Evolutionary conservation across 2,113 vertebrate species (phyloP), one percentile per base, ranked within the genome.

Genomic region (Ameiurus melas): DNA sequence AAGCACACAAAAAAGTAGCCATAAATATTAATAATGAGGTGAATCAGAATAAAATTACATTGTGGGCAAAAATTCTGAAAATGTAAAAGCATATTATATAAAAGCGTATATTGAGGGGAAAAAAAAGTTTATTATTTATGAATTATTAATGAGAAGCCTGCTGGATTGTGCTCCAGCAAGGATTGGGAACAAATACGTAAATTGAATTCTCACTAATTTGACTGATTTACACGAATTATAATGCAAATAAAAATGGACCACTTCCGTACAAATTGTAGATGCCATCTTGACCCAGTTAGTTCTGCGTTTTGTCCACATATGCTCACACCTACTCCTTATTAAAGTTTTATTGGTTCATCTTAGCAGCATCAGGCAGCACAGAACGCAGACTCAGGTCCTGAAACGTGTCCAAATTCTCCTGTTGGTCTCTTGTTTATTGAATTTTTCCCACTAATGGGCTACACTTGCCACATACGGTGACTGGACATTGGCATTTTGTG

Each of bases 381-480:
- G 55, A 79, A 57, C 39, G 81, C 81, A 68, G 62, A 85, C 53
- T 85, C 87, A 58, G 87, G 83, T 47, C 27, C 55, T 87, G 89
- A 87, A 73, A 33, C 13, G 36, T 55, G n/a, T 83, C 89, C 86
- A 87, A 25, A 20, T 43, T 30, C 53, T 55, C 64, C 43, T 64
- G 86, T 81, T 85, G 62, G 33, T 55, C 22, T 60, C 43, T 81
- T 1, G 17, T 83, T 73, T 85, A 90, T 81, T 83, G 89, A 73
- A 84, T 87, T 70, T 57, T 80, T 80, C 47, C 70, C 62, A 60
- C 83, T 85, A 71, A 87, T 80, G 64, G 39, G 57, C 77, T 87
- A 8, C 20, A 62, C 62, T 57, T 39, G 81, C n/a, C 82, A 60
- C 39, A 27, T 73, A 27, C 43, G 16, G 89, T 75, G 82, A 81